These are phyloP conservation scores for Neocrepidodera transversa DNA, from an alignment of 2,888 invertebrate genomes.

Conservation along the genomic window DNA sequence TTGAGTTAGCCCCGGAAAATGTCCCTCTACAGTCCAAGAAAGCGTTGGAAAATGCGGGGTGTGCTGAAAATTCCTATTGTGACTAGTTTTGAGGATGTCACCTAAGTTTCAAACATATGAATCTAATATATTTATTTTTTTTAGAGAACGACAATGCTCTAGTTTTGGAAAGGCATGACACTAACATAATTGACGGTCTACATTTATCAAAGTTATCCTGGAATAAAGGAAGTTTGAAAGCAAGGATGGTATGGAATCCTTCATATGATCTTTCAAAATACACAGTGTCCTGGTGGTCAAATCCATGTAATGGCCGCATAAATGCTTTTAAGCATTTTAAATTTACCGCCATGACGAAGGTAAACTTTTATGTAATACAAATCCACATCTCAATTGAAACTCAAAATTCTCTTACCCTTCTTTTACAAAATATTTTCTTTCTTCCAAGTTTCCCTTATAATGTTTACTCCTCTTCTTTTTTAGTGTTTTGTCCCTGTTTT, in stretches of 20 bases:
- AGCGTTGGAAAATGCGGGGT: too few species aligned
- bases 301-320: conserved; percentile 57
- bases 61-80: too few species aligned
- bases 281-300: conserved; percentile 57
- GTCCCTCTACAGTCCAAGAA: too few species aligned
- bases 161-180: conserved; percentile 14
- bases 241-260: conserved; percentile 54
- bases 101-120: too few species aligned
- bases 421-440: too few species aligned
- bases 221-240: conserved; percentile 53
- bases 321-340: conserved; percentile 59
- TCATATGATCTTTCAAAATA: conserved; percentile 47
- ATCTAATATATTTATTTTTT: background rate
- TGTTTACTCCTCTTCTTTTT: too few species aligned
- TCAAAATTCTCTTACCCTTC: too few species aligned
- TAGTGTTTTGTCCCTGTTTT: too few species aligned
- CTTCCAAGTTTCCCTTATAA: too few species aligned
- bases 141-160: conserved; percentile 26
- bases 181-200: conserved; percentile 51
- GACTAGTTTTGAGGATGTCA: too few species aligned
- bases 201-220: conserved; percentile 55
- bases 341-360: conserved; percentile 65
- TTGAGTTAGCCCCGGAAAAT: too few species aligned
- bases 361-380: conserved; percentile 45
- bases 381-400: too few species aligned